Evolutionary conservation across 2,113 vertebrate species (phyloP), one percentile per base, ranked within the genome.

Genomic region (Pachypanchax playfairii): DNA sequence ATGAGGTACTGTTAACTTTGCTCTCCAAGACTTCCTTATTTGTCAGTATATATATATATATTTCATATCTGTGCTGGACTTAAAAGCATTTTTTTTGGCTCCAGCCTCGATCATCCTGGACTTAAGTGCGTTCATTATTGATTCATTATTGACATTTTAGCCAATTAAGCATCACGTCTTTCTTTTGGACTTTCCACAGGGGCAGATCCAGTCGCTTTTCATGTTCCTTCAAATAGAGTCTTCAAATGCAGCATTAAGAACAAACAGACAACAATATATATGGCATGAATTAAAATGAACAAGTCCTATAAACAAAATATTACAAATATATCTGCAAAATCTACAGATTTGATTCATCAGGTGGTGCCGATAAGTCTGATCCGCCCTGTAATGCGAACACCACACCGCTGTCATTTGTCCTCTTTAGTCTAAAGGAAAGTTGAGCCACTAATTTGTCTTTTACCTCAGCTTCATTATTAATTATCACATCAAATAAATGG

Each of bases 401-500:
- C 33, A 35, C 1, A n/a, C n/a, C n/a, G n/a, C n/a, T n/a, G n/a
- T n/a, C 49, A 58, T 75, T 61, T 68, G 25, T 47, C 24, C 35
- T 33, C 60, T 57, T 47, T 49, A 57, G 57, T 26, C 73, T 43
- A 42, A 9, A 33, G 73, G 53, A 70, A 59, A 79, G 72, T 64
- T 10, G 65, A 76, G 49, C 49, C 41, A 43, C 51, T 79, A 65
- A 76, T 85, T 61, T 83, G 65, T 76, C 41, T 47, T 53, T 63
- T 80, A 75, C 84, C 70, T 84, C 69, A 4, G 49, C 42, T 70
- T 67, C 44, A 28, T 41, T 70, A 70, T 80, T 83, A 85, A 83
- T 84, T 82, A 75, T 70, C 35, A 44, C 71, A 83, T 87, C 63
- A 75, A 85, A 84, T 71, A 84, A 85, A 88, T 79, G 79, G 84